A percentile compares a stretch with the other conserved stretches of the same genome.
phyloP scores from a whole-genome alignment of 2,113 vertebrate species.

The Emydocephalus ijimae region DNA sequence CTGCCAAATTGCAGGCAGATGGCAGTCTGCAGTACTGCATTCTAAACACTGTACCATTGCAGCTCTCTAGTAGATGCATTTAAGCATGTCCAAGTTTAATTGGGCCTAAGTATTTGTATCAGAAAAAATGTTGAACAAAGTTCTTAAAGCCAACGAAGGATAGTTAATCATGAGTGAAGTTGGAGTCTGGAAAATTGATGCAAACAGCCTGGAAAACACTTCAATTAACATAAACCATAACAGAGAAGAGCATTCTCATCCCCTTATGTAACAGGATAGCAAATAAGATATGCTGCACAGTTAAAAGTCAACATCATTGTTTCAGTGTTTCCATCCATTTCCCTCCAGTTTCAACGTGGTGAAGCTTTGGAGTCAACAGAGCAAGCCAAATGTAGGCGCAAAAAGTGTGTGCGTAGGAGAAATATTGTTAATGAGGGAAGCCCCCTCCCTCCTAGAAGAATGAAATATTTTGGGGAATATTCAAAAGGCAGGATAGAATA shows the following conservation, averaged over 20 bases:
- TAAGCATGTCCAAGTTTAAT: neutral
- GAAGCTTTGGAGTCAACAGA: neutral
- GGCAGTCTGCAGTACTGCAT: too few species aligned
- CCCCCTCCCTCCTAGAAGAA: too few species aligned
- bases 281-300: neutral
- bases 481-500: too few species aligned
- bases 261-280: neutral
- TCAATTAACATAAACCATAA: neutral
- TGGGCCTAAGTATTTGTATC: neutral
- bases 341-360: neutral
- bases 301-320: neutral
- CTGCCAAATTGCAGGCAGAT: too few species aligned
- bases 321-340: neutral
- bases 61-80: neutral
- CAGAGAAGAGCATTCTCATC: neutral
- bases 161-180: neutral
- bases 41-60: too few species aligned
- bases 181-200: neutral
- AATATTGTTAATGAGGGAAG: too few species aligned
- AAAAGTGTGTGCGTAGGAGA: too few species aligned
- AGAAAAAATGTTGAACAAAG: neutral
- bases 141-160: neutral
- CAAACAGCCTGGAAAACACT: neutral
- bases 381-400: neutral
- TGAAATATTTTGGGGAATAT: too few species aligned